These are phyloP conservation scores for Xenotilapia leptura DNA, from an alignment of 2,113 vertebrate genomes.

Conservation along the genomic window DNA sequence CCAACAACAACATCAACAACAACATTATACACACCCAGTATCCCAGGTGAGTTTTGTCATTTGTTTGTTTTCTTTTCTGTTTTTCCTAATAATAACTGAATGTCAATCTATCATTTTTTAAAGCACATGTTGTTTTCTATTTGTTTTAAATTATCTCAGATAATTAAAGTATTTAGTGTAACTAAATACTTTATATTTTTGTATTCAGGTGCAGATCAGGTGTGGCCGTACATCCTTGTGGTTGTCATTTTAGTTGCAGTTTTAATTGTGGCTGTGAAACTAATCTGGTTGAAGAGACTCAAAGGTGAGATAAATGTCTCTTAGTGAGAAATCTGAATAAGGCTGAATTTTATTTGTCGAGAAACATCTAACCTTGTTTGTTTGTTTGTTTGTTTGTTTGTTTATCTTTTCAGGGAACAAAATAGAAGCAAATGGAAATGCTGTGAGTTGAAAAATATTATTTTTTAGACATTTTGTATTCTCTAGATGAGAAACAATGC, in stretches of 20 bases:
- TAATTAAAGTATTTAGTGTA: not conserved
- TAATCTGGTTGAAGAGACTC: not conserved
- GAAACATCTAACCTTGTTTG: not conserved
- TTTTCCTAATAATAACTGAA: not conserved
- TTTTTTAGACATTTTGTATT: not conserved
- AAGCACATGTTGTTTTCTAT: not conserved
- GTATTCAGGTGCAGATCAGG: not conserved
- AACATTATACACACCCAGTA: not conserved
- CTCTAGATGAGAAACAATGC: not conserved
- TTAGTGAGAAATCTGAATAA: not conserved
- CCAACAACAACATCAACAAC: rapidly evolving
- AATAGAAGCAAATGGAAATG: not conserved
- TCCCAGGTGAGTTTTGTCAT: not conserved
- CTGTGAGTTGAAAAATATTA: not conserved
- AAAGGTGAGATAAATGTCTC: not conserved
- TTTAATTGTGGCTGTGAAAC: not conserved
- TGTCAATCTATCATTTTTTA: not conserved
- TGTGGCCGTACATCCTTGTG: not conserved
- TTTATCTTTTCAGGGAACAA: not conserved
- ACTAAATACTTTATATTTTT: not conserved
- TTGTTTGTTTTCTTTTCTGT: not conserved
- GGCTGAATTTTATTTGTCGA: not conserved
- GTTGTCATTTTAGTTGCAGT: not conserved
- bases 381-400: not conserved
- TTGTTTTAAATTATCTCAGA: not conserved